Evolutionary conservation across 2,113 vertebrate species (phyloP), one percentile per base, ranked within the genome.

Genomic region (Leptobrachium leishanense): DNA sequence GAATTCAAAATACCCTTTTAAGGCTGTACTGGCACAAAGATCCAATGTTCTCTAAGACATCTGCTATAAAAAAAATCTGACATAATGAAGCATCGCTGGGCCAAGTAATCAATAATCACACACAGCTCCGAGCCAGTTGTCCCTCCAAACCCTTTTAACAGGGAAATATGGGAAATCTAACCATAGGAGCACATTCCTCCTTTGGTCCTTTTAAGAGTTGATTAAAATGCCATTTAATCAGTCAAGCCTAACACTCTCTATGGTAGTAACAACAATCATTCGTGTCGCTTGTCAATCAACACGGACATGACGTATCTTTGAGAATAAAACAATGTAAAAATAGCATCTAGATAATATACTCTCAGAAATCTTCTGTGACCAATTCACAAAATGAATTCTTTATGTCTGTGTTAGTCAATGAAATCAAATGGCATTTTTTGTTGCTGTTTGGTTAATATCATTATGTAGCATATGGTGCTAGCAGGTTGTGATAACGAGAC

Each of bases 141-240:
- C 62, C 77, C 77, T 79, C 59, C 40, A 79, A 79, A 79, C 68
- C 46, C 54, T 79, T 53, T 79, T 79, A 57, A 43, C 42, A 41
- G 67, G 67, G 54, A 70, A 72, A 44, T 65, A 44, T 66, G 43
- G 69, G 63, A 66, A 55, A 72, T 72, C 68, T 55, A 66, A 79
- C 44, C 77, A 43, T 43, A 63, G 13, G 46, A 66, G 77, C 53
- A 79, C 63, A 72, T 72, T 72, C 54, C 62, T 55, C 68, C 53
- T 78, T 64, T 68, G 64, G 62, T 71, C 46, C 42, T 40, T 57
- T 57, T 53, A 78, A 78, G 57, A 64, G 50, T 42, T 72, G 76
- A 78, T 78, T 78, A 78, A 71, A 77, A 78, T 64, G 68, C 39
- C 57, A 78, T 78, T 78, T 78, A 78, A 43, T 53, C 68, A 63